Evolutionary conservation across 2,888 invertebrate species (phyloP).

Genomic region (Cosmia pyralina): DNA sequence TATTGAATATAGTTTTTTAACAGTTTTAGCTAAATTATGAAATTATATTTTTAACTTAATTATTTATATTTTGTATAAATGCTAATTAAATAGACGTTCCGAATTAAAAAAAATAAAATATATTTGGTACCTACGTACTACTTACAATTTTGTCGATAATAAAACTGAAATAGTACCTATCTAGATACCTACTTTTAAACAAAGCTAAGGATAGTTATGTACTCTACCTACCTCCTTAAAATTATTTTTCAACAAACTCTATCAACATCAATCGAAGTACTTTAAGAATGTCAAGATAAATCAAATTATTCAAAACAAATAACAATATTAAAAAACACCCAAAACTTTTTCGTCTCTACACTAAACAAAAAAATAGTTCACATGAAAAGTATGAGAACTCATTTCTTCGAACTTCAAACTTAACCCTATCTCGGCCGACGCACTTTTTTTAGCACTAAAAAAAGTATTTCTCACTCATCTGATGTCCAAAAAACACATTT

Average conservation of each 20-base stretch:
- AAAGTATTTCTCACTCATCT: conserved; percentile 72
- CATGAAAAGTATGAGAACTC: conserved; percentile 67
- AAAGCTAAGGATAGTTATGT: no score
- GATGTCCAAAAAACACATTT: conserved; percentile 88
- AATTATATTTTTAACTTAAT: no score
- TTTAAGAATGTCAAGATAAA: not conserved
- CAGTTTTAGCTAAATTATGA: no score
- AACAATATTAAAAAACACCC: conserved; percentile 4
- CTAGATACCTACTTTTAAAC: no score
- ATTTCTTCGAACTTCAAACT: conserved; percentile 56
- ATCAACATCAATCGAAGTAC: not conserved
- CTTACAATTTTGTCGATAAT: no score
- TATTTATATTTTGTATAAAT: no score
- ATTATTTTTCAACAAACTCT: not conserved
- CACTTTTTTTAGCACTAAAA: conserved; percentile 73
- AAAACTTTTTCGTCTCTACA: conserved; percentile 17
- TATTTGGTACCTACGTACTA: no score
- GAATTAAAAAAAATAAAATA: no score
- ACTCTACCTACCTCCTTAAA: no score
- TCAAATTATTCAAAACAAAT: conserved; percentile 17
- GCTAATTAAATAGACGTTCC: no score
- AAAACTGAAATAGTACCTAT: no score
- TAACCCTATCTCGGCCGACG: conserved; percentile 66
- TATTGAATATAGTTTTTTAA: no score
- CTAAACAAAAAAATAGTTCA: conserved; percentile 41